These are phyloP conservation scores for Notocelia uddmanniana DNA, from an alignment of 2,888 invertebrate species.

Conservation along the genomic window DNA sequence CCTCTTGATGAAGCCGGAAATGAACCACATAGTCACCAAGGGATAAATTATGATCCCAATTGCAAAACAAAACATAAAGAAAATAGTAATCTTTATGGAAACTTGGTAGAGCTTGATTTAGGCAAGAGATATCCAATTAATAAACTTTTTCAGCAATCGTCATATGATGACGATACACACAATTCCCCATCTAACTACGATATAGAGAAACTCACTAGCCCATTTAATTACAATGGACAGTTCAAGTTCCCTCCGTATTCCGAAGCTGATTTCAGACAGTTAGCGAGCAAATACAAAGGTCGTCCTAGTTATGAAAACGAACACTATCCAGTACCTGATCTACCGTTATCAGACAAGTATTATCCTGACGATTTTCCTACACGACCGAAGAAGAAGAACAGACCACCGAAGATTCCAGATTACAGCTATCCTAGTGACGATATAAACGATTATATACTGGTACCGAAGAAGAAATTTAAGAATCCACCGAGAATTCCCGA, in stretches of 20 bases:
- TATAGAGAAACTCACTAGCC: constrained; percentile 66
- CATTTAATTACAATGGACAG: constrained; percentile 63
- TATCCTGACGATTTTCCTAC: constrained; percentile 67
- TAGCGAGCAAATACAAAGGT: constrained; percentile 55
- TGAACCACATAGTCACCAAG: constrained; percentile 71
- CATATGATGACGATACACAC: constrained; percentile 71
- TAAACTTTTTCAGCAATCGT: constrained; percentile 60
- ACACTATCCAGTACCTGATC: constrained; percentile 67
- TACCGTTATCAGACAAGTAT: constrained; percentile 62
- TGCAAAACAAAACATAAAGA: constrained; percentile 76
- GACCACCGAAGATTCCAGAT: constrained; percentile 69
- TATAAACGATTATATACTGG: constrained; percentile 73
- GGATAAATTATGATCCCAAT: constrained; percentile 72
- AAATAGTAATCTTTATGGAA: constrained; percentile 63
- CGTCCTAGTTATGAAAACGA: constrained; percentile 51
- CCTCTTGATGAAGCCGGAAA: constrained; percentile 67
- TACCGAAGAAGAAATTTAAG: constrained; percentile 78
- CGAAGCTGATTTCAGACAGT: constrained; percentile 41
- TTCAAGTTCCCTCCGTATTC: constrained; percentile 48
- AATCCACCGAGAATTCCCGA: constrained; percentile 63
- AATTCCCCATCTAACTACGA: constrained; percentile 67
- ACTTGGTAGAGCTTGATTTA: constrained; percentile 63
- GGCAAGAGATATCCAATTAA: constrained; percentile 57
- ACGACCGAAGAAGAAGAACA: constrained; percentile 71
- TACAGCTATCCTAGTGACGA: constrained; percentile 63